Evolutionary conservation across 2,888 invertebrate genomes (phyloP).

Genomic region (Sabatieria punctata): DNA sequence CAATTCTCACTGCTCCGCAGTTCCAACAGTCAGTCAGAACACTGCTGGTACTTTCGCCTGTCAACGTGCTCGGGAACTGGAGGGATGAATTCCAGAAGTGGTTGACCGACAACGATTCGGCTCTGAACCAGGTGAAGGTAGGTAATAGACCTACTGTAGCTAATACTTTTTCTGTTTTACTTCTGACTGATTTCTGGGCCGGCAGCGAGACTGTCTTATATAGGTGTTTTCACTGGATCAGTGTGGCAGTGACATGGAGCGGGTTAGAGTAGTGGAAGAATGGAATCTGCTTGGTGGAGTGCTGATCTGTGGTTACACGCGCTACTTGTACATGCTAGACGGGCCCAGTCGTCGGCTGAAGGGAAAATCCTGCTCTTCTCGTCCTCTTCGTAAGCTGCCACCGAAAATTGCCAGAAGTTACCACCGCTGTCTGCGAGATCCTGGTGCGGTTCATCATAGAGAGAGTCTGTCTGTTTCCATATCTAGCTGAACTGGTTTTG

Average conservation of each 20-base stretch:
- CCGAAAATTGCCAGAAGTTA: too few relatives aligned
- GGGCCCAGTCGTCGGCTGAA: neutral
- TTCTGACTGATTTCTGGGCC: neutral
- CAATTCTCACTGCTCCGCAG: conserved; percentile 49
- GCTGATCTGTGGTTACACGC: neutral
- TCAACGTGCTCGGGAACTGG: conserved; percentile 93
- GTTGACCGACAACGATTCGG: conserved; percentile 13
- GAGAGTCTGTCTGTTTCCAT: too few relatives aligned
- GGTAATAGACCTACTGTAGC: neutral
- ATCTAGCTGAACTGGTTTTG: neutral
- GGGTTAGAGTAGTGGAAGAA: neutral
- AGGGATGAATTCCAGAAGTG: conserved; percentile 64
- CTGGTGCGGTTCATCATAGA: neutral
- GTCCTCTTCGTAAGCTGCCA: too few relatives aligned
- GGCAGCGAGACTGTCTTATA: neutral
- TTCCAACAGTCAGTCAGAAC: conserved; percentile 42
- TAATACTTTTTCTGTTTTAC: neutral
- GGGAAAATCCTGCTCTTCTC: too few relatives aligned
- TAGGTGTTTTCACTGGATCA: neutral
- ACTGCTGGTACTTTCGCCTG: conserved; percentile 72
- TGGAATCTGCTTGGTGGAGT: too few relatives aligned
- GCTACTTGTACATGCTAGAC: neutral
- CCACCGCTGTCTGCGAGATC: neutral
- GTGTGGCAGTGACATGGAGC: neutral
- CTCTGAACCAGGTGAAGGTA: conserved; percentile 7